Evolutionary conservation across 2,888 invertebrate genomes (phyloP).

Genomic region (Phlogophora meticulosa): DNA sequence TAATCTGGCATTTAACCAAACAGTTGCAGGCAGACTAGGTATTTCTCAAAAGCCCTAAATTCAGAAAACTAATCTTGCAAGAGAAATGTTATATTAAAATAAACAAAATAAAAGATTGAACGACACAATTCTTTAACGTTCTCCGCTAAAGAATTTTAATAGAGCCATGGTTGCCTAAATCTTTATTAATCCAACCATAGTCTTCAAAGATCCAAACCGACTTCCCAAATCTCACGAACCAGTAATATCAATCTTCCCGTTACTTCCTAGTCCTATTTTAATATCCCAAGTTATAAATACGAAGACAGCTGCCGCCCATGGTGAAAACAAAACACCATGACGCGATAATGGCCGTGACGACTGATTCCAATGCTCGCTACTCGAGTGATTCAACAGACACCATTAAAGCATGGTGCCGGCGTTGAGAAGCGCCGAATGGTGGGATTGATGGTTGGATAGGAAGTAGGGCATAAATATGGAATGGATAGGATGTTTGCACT

Average conservation of each 20-base stretch:
- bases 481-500: conserved; percentile 1
- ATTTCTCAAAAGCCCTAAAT: not conserved
- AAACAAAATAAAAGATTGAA: conserved; percentile 6
- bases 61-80: not conserved
- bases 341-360: conserved; percentile 72
- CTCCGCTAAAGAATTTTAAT: conserved; percentile 7
- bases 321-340: conserved; percentile 70
- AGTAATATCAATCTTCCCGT: conserved; percentile 46
- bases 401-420: conserved; percentile 48
- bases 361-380: conserved; percentile 53
- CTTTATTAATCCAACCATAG: conserved; percentile 6
- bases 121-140: not conserved
- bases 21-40: no score
- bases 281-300: conserved; percentile 61
- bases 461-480: conserved; percentile 21
- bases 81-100: not conserved
- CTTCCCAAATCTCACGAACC: conserved; percentile 30
- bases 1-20: no score
- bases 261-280: conserved; percentile 71
- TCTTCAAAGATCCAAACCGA: conserved; percentile 8
- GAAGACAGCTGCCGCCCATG: conserved; percentile 69
- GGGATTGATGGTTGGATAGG: conserved; percentile 23
- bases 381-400: conserved; percentile 71
- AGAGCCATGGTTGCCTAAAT: conserved; percentile 7
- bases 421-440: conserved; percentile 31